phyloP scores from a whole-genome alignment of 1,140 invertebrate species.

The Megalonaias nervosa region DNA sequence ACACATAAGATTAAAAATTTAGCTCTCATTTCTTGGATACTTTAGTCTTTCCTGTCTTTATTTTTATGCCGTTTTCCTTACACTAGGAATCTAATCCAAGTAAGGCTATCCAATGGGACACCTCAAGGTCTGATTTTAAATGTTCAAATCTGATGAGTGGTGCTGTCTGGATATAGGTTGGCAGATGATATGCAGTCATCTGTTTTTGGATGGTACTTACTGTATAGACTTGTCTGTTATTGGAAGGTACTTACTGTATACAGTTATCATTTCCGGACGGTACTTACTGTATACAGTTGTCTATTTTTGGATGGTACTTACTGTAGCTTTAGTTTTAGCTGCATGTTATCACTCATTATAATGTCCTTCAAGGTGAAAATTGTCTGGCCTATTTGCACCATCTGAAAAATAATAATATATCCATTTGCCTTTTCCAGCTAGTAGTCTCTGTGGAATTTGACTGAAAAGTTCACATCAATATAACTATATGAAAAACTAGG shows the following conservation, averaged over 20 bases:
- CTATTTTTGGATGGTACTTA: conserved; percentile 41
- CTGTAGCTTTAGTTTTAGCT: conserved; percentile 51
- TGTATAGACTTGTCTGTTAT: conserved; percentile 19
- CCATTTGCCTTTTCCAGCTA: neutral
- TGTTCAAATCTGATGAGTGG: too few species aligned
- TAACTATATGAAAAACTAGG: too few species aligned
- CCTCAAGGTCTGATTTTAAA: too few species aligned
- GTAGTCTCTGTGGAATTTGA: neutral
- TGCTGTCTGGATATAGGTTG: too few species aligned
- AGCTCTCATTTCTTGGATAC: too few species aligned
- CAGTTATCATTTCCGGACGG: neutral
- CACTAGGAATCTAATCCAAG: too few species aligned
- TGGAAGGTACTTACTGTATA: conserved; percentile 53
- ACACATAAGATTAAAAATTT: too few species aligned
- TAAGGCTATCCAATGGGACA: too few species aligned
- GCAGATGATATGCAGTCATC: too few species aligned
- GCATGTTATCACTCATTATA: conserved; percentile 53
- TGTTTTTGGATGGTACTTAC: conserved; percentile 45
- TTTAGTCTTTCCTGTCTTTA: too few species aligned
- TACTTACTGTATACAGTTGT: conserved; percentile 53
- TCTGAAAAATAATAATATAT: conserved; percentile 56
- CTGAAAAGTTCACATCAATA: too few species aligned
- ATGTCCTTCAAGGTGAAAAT: conserved; percentile 69
- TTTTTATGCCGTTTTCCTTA: too few species aligned
- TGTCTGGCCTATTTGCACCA: conserved; percentile 68